phyloP scores from a whole-genome alignment of 2,113 vertebrate species.

The Ceyx margarethae region DNA sequence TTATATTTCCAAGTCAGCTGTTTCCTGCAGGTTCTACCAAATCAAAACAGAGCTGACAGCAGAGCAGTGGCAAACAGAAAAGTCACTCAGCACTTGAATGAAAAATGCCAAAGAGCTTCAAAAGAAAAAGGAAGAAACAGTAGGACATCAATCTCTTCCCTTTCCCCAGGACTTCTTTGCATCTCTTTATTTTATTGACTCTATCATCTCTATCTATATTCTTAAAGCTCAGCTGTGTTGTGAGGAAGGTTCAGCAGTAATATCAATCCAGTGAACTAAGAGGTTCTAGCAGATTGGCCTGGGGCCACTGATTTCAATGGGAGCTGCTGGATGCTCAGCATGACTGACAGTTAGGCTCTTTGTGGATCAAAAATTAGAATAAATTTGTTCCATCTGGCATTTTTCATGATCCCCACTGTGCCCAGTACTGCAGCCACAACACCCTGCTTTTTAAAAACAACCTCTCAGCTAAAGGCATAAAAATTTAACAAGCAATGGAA shows the following conservation, averaged over 20 bases:
- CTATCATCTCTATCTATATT: background rate
- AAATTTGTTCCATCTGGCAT: constrained; percentile 61
- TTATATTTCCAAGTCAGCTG: background rate
- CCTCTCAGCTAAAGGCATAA: background rate
- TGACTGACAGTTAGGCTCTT: constrained; percentile 45
- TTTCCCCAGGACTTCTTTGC: background rate
- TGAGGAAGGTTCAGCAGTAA: background rate
- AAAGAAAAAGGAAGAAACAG: background rate
- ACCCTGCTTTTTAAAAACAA: background rate
- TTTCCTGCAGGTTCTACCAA: background rate
- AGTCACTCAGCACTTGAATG: background rate
- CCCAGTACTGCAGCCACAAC: constrained; percentile 12
- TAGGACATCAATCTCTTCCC: background rate
- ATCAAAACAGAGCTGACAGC: background rate
- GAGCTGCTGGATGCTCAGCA: constrained; percentile 55
- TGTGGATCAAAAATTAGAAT: constrained; percentile 53
- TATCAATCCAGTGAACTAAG: background rate
- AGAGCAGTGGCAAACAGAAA: background rate
- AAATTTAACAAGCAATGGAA: background rate
- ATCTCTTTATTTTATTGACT: background rate
- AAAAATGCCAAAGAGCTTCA: background rate
- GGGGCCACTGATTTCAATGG: constrained; percentile 35
- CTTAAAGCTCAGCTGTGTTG: constrained; percentile 3
- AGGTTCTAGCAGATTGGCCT: constrained; percentile 12
- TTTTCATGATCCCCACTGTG: constrained; percentile 7